phyloP scores from a whole-genome alignment of 1,140 invertebrate species.

The Ceratosolen fusciceps region DNA sequence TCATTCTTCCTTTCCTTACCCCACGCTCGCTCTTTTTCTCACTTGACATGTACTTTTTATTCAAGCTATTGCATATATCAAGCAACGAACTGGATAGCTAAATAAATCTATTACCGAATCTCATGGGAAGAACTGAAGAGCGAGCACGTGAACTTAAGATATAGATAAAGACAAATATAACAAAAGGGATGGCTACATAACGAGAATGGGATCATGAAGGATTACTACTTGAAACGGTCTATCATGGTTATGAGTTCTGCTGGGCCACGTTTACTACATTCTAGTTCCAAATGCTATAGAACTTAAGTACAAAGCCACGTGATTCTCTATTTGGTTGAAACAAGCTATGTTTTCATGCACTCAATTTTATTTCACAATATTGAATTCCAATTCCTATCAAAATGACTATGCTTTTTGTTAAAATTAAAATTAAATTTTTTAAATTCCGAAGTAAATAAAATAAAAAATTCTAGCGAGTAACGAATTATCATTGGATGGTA shows the following conservation, averaged over 20 bases:
- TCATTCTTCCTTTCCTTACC: conserved; percentile 22
- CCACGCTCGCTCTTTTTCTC: conserved; percentile 16
- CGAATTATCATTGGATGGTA: too few species aligned
- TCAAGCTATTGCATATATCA: conserved; percentile 34
- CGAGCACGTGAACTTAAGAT: conserved; percentile 14
- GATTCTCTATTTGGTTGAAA: conserved; percentile 15
- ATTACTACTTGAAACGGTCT: conserved; percentile 39
- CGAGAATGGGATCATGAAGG: conserved; percentile 7
- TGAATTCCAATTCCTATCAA: conserved; percentile 14
- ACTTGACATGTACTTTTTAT: conserved; percentile 26
- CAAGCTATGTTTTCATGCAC: not conserved
- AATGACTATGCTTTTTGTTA: too few species aligned
- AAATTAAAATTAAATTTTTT: too few species aligned
- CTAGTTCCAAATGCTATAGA: not conserved
- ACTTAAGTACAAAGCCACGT: conserved; percentile 40
- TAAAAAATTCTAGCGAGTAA: too few species aligned
- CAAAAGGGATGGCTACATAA: not conserved
- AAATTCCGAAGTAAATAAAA: too few species aligned
- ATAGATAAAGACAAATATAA: conserved; percentile 17
- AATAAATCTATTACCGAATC: conserved; percentile 70
- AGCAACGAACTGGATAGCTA: conserved; percentile 61
- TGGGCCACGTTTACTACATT: not conserved
- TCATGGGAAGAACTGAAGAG: conserved; percentile 57
- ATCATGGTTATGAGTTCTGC: conserved; percentile 47
- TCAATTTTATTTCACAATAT: not conserved